Conservation (phyloP, 2,113 vertebrate species). For the Plotosus lineatus region DNA sequence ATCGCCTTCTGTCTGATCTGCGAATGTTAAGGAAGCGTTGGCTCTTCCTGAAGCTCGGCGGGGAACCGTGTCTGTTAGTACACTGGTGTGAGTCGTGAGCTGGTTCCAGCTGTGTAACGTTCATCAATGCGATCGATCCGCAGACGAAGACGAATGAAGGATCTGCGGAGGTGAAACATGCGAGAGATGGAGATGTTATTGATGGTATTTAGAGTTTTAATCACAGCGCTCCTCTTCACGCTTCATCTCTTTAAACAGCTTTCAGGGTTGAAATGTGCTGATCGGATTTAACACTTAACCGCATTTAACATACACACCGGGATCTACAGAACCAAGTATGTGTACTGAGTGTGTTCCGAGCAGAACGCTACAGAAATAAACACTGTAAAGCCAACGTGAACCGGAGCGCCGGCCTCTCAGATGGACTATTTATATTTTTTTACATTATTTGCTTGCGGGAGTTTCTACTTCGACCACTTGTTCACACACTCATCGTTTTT, state of each 20-base stretch:
- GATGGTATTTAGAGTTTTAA: constrained; percentile 16
- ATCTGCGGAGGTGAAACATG: not conserved
- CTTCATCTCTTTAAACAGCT: not conserved
- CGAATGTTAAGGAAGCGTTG: not conserved
- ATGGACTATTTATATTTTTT: constrained; percentile 9
- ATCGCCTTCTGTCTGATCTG: not conserved
- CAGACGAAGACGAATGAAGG: not conserved
- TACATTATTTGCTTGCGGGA: not conserved
- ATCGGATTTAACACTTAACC: constrained; percentile 7
- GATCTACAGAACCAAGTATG: not conserved
- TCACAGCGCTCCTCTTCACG: constrained; percentile 7
- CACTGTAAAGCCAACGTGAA: not conserved
- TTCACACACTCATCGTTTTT: constrained; percentile 32
- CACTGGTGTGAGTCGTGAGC: not conserved
- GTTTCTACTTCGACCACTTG: constrained; percentile 1
- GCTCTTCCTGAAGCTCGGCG: not conserved
- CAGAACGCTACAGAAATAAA: not conserved
- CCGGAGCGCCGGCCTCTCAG: not conserved
- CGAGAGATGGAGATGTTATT: constrained; percentile 4
- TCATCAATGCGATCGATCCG: not conserved
- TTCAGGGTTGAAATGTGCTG: not conserved
- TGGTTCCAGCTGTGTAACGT: not conserved
- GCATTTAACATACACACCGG: not conserved
- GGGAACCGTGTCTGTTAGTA: not conserved
- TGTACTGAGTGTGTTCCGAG: not conserved